These are phyloP conservation scores for Dendropsophus ebraccatus DNA, from an alignment of 2,113 vertebrate species.

Conservation along the genomic window DNA sequence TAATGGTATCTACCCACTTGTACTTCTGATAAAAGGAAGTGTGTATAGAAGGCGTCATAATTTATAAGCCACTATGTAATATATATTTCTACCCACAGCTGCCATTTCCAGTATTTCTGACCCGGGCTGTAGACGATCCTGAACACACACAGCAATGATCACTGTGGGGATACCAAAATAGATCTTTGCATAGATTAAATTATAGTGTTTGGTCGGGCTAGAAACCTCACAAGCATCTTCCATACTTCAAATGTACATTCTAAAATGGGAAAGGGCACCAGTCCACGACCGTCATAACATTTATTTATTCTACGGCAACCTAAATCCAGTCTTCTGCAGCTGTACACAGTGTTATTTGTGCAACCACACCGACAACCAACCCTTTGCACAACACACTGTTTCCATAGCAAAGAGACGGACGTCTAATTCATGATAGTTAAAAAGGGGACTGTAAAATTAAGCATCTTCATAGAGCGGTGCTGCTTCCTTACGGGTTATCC, in stretches of 20 bases:
- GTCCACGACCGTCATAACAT: slow-evolving; percentile 24
- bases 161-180: slow-evolving; percentile 10
- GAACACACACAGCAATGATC: neutral
- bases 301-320: slow-evolving; percentile 3
- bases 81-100: neutral
- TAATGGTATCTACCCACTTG: no score
- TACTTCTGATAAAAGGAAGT: no score
- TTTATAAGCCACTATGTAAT: no score
- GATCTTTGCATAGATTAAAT: slow-evolving; percentile 45
- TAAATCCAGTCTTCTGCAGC: slow-evolving; percentile 1
- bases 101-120: neutral
- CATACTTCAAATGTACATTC: slow-evolving; percentile 19
- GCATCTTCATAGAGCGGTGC: neutral
- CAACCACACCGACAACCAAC: neutral
- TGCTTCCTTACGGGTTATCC: neutral
- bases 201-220: slow-evolving; percentile 20
- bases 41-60: no score
- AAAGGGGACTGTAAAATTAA: neutral
- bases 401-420: neutral
- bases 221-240: slow-evolving; percentile 32
- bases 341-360: neutral
- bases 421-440: neutral
- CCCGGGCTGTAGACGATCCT: neutral
- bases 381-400: neutral
- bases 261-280: neutral